phyloP scores from a whole-genome alignment of 2,797 vertebrate species.

The Brachymystax lenok region DNA sequence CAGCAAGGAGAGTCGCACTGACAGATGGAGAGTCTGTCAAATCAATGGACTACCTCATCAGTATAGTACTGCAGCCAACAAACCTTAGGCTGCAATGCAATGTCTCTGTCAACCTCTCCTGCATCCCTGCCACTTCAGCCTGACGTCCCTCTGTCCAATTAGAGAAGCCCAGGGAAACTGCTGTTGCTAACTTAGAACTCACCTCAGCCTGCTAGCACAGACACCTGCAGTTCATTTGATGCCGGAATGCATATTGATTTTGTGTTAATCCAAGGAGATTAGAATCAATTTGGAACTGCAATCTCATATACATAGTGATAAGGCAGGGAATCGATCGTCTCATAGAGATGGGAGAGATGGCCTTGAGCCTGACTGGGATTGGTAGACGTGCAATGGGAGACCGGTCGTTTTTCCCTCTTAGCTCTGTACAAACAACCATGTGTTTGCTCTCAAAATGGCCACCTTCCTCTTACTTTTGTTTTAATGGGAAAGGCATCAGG shows the following conservation, averaged over 20 bases:
- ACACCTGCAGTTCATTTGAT: background rate
- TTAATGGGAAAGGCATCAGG: background rate
- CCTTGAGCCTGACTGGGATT: conserved; percentile 36
- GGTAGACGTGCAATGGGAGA: background rate
- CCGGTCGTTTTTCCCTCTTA: background rate
- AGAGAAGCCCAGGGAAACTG: background rate
- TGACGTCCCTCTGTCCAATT: background rate
- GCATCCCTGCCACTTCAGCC: background rate
- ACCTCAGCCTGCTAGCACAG: background rate
- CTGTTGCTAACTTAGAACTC: background rate
- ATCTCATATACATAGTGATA: conserved; percentile 45
- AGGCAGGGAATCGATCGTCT: conserved; percentile 34
- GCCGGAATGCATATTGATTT: conserved; percentile 29
- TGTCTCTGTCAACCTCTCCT: background rate
- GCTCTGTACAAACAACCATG: background rate
- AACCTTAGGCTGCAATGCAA: background rate
- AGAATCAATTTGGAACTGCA: conserved; percentile 25
- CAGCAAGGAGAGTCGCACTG: background rate
- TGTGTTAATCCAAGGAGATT: conserved; percentile 35
- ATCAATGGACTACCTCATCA: background rate
- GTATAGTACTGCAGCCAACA: background rate
- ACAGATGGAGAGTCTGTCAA: background rate
- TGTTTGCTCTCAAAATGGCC: background rate
- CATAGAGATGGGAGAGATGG: conserved; percentile 20
- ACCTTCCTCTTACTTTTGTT: background rate